Conservation (phyloP, 1,140 invertebrate genomes). For the Pseudomyrmex sp. region DNA sequence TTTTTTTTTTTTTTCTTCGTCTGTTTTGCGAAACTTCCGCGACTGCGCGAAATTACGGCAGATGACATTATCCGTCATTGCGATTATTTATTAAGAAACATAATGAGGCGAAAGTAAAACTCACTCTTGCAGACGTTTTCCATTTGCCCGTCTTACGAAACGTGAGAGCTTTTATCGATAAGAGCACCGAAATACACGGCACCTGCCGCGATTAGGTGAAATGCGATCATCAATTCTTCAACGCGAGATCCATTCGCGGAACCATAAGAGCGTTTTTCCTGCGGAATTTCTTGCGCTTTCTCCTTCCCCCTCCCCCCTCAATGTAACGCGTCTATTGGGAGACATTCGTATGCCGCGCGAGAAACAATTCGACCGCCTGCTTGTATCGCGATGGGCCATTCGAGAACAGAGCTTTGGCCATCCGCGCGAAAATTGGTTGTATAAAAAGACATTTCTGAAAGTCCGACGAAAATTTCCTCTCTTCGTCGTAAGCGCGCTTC, state of each 20-base stretch:
- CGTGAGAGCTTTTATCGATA: constrained; percentile 4
- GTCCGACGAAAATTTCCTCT: constrained; percentile 23
- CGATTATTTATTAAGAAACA: neutral
- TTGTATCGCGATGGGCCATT: constrained; percentile 43
- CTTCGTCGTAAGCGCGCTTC: neutral
- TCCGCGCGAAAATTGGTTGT: constrained; percentile 46
- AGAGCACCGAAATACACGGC: neutral
- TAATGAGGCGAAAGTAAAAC: neutral
- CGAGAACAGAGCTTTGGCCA: constrained; percentile 9
- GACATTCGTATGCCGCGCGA: constrained; percentile 29
- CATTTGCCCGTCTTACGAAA: neutral
- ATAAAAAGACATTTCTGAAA: constrained; percentile 22
- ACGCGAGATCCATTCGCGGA: constrained; percentile 28
- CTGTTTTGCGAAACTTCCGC: neutral
- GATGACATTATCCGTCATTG: neutral
- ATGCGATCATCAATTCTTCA: constrained; percentile 32
- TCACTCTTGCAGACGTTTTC: neutral
- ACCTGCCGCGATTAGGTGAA: constrained; percentile 31
- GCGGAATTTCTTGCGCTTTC: neutral
- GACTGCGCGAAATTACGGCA: neutral
- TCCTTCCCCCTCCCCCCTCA: neutral
- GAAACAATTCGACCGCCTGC: constrained; percentile 55
- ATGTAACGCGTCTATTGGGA: constrained; percentile 19
- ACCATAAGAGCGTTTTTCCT: constrained; percentile 41
- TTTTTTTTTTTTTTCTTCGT: neutral